Conservation (phyloP, 2,113 vertebrate genomes). For the Brachyistius frenatus region DNA sequence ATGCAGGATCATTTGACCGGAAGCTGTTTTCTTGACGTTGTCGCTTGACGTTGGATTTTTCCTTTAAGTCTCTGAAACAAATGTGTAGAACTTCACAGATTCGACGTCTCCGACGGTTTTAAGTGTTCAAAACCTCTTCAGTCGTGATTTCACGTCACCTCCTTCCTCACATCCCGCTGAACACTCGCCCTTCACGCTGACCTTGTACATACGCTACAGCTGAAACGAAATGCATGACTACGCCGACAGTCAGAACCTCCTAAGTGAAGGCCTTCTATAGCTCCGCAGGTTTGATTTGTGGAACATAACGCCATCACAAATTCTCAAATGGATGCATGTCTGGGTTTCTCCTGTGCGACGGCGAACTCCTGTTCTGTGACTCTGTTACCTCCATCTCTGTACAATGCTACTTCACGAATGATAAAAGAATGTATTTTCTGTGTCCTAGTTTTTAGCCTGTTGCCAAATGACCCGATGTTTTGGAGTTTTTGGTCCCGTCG, state of each 20-base stretch:
- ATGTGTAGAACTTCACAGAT: conserved; percentile 36
- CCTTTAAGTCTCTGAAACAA: conserved; percentile 56
- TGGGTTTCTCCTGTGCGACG: conserved; percentile 66
- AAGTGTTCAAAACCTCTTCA: conserved; percentile 30
- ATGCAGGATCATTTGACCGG: neutral
- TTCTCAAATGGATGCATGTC: conserved; percentile 77
- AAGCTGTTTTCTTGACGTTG: neutral
- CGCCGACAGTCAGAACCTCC: conserved; percentile 69
- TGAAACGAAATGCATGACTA: conserved; percentile 81
- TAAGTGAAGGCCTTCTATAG: conserved; percentile 75
- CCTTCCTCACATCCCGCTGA: conserved; percentile 42
- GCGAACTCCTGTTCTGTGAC: conserved; percentile 66
- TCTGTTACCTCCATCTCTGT: conserved; percentile 68
- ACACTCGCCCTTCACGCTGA: conserved; percentile 48
- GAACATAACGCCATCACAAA: conserved; percentile 66
- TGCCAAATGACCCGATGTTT: conserved; percentile 60
- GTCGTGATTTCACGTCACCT: conserved; percentile 27
- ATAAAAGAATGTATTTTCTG: conserved; percentile 81
- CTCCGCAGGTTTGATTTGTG: conserved; percentile 74
- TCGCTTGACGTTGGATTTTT: conserved; percentile 50
- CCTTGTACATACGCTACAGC: conserved; percentile 83
- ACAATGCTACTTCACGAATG: conserved; percentile 72
- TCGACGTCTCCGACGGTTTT: conserved; percentile 40
- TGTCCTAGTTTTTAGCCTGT: conserved; percentile 57
- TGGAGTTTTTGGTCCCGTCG: conserved; percentile 20